Evolutionary conservation across 1,140 invertebrate species (phyloP).

Genomic region (Drosophila aff.): DNA sequence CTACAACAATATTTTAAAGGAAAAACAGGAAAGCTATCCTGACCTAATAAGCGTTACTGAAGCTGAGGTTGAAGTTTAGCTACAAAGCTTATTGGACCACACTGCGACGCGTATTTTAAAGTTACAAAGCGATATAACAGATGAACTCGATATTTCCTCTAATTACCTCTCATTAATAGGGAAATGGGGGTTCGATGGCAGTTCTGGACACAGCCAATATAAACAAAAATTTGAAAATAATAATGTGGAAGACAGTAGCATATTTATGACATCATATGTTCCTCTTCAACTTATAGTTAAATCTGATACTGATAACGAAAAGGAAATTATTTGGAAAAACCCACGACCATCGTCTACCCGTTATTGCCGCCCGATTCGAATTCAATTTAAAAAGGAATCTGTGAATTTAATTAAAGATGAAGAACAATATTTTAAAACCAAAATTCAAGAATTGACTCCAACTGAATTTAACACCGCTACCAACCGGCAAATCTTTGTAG

Average conservation of each 20-base stretch:
- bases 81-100: conserved; percentile 10
- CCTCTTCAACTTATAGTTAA: conserved; percentile 7
- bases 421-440: conserved; percentile 20
- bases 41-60: conserved; percentile 11
- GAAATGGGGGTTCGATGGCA: neutral
- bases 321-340: conserved; percentile 22
- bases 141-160: neutral
- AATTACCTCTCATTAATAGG: neutral
- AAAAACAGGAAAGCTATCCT: conserved; percentile 19
- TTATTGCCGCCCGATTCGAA: no score
- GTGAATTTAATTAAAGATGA: conserved; percentile 20
- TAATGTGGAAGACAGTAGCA: conserved; percentile 77
- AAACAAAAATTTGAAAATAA: neutral
- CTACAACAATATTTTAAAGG: conserved; percentile 11
- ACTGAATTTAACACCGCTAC: conserved; percentile 17
- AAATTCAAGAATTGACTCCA: conserved; percentile 21
- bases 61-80: neutral
- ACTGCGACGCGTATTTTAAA: conserved; percentile 19
- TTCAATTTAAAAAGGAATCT: no score
- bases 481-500: conserved; percentile 8
- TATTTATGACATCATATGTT: neutral
- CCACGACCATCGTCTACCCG: conserved; percentile 13
- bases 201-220: neutral
- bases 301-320: neutral
- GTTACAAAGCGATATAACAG: conserved; percentile 5